Conservation (phyloP, 2,113 vertebrate species). For the Thomomys bottae region DNA sequence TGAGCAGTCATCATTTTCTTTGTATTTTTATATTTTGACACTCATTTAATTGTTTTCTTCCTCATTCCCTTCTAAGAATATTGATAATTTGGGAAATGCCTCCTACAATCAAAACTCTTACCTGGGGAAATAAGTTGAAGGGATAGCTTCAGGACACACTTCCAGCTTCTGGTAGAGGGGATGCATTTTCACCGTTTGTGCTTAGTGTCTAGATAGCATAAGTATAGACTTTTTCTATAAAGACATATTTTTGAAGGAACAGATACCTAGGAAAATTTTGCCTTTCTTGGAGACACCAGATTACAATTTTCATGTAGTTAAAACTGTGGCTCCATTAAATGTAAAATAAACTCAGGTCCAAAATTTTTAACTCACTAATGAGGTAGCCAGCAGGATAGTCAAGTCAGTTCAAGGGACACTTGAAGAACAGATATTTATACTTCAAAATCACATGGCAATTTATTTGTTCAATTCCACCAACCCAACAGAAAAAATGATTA, state of each 20-base stretch:
- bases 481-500: neutral
- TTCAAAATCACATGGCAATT: neutral
- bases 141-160: neutral
- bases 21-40: neutral
- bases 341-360: neutral
- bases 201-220: neutral
- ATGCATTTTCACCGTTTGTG: too few species aligned
- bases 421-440: neutral
- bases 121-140: neutral
- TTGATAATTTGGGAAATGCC: neutral
- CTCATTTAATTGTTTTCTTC: neutral
- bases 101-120: neutral
- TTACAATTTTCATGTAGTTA: conserved; percentile 12
- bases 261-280: neutral
- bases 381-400: neutral
- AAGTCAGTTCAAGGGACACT: neutral
- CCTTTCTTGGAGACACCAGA: neutral
- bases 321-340: neutral
- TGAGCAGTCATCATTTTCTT: neutral
- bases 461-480: neutral
- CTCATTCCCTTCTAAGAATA: neutral
- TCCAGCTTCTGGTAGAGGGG: neutral
- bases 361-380: neutral
- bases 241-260: neutral
- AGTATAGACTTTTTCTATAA: neutral